Evolutionary conservation across 1,140 invertebrate genomes (phyloP), one percentile per base, ranked within the genome.

Genomic region (Magallana ariakensis): DNA sequence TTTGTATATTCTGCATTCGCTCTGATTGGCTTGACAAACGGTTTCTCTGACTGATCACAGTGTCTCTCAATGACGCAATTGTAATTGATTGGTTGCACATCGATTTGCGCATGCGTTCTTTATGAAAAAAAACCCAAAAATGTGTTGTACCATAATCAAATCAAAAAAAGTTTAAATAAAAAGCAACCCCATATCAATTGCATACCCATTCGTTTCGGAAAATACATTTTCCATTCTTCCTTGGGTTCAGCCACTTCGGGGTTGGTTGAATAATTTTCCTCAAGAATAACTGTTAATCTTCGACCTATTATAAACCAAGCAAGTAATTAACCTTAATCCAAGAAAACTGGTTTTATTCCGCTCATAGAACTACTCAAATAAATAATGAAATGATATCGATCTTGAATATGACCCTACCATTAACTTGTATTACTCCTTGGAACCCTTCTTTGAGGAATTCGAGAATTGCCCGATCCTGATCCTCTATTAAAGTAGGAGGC

Each of bases 21-120:
- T 26, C 4, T 26, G 66, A 33, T 15, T 70, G 83, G 11, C 26
- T 60, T 11, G 26, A 54, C 46, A 84, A 53, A 10, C 58, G 16
- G 16, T 66, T 7, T n/a, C 83, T 60, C 33, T 53, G 83, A 7
- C 33, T 66, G 13, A 66, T 84, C 33, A 84, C 83, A 15, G 83
- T 54, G 19, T 54, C 56, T n/a, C 26, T 53, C n/a, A 84, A 60
- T 16, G 33, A 46, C 26, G 46, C 33, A n/a, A 84, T 84, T 7
- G 83, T 84, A 19, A 22, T 22, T 16, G 33, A 57, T 70, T 84
- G 83, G 11, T 84, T 62, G 6, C 16, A 8, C 11, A 84, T 62
- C 13, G 54, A 13, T 46, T 60, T 54, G 26, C 83, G 83, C 83
- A 84, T 54, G 26, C 58, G 83, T 22, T 26, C 66, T 75, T 3